phyloP scores from a whole-genome alignment of 2,797 vertebrate genomes.

The Myioborus miniatus region DNA sequence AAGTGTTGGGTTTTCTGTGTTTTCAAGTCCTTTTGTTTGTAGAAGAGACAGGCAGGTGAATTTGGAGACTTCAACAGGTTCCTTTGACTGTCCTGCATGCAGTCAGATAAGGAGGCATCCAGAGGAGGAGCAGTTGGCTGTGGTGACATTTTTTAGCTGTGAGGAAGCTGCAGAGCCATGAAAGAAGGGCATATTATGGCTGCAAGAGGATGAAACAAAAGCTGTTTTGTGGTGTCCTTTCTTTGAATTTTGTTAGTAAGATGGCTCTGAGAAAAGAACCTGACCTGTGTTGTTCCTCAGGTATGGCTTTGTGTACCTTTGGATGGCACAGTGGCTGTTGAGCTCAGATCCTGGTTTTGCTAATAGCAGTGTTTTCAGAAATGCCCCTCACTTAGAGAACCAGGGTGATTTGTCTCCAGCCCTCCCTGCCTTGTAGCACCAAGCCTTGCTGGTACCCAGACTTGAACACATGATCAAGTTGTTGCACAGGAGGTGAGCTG shows the following conservation, averaged over 20 bases:
- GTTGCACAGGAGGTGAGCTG: not conserved
- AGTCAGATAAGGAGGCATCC: not conserved
- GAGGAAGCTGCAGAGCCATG: not conserved
- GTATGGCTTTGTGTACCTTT: not conserved
- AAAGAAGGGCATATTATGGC: not conserved
- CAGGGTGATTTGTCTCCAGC: not conserved
- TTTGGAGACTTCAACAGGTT: not conserved
- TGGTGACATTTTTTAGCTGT: not conserved
- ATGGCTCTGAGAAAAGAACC: not conserved
- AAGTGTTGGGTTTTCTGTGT: not conserved
- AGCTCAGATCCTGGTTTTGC: not conserved
- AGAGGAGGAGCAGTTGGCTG: rapidly evolving
- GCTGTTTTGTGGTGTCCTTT: not conserved
- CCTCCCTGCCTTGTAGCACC: not conserved
- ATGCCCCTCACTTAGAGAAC: not conserved
- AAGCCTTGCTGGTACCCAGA: not conserved
- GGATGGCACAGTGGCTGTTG: not conserved
- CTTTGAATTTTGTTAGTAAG: not conserved
- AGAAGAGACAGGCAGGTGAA: not conserved
- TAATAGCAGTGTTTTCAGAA: not conserved
- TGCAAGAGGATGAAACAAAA: not conserved
- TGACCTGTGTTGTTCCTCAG: not conserved
- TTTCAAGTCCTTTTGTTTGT: not conserved
- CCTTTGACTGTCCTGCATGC: rapidly evolving
- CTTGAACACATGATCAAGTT: rapidly evolving